Percentiles rank a stretch among this genome's conserved stretches.
phyloP scores from a whole-genome alignment of 2,797 vertebrate genomes.

The Erpetoichthys calabaricus region DNA sequence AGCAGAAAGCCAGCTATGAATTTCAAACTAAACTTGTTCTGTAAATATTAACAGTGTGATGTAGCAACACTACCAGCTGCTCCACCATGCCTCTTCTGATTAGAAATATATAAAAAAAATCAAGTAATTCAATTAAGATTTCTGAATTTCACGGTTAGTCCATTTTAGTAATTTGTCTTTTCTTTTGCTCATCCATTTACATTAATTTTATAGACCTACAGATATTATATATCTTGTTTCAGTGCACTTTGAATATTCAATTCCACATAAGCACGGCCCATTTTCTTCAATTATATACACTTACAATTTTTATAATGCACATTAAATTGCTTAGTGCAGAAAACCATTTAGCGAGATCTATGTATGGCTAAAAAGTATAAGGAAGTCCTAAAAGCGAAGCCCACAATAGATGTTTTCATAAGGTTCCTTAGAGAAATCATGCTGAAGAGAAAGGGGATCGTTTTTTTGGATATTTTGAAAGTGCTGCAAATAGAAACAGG shows the following conservation, averaged over 20 bases:
- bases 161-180: neutral
- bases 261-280: neutral
- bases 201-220: neutral
- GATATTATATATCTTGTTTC: neutral
- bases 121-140: too few species aligned
- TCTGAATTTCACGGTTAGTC: neutral
- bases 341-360: neutral
- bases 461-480: too few species aligned
- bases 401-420: neutral
- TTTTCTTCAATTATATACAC: constrained; percentile 1
- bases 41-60: too few species aligned
- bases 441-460: too few species aligned
- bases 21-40: too few species aligned
- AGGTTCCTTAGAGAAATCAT: neutral
- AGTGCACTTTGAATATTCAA: neutral
- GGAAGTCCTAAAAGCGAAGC: neutral
- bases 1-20: too few species aligned
- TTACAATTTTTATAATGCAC: constrained; percentile 4
- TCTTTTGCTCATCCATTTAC: neutral
- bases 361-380: neutral
- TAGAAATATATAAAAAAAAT: too few species aligned
- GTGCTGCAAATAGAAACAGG: too few species aligned
- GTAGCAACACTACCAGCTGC: too few species aligned
- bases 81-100: too few species aligned
- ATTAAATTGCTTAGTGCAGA: neutral